Base-by-base conservation (phyloP, 1,140 invertebrate genomes). In the Hydropsyche tenuis region DNA sequence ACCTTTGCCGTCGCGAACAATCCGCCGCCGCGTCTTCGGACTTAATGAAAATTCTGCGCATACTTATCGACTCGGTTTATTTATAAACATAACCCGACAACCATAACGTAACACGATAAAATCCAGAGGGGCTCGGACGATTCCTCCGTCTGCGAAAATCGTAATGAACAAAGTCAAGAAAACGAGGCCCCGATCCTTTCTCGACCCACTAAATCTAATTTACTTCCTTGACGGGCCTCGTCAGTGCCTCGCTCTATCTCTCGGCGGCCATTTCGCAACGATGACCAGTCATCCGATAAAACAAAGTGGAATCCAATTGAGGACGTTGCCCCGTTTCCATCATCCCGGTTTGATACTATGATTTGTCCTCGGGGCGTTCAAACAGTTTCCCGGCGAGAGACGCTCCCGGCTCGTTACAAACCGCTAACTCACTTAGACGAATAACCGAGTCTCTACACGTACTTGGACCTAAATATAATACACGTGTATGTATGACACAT, bases 31-130 rank as follows among this genome's bases (percentile, higher is more conserved):
- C 64, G 64, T 66, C 42, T 66, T 66, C 23, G 27, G 65, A 68
- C 42, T 68, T 68, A 68, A 68, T 68, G 42, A 68, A 27, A 68
- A 68, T 68, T 68, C 56, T 60, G 56, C 22, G 22, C 56, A 60
- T 60, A 60, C 56, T 60, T 60, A 60, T 60, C 56, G 56, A 60
- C 56, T 60, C n/a, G 12, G n/a, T 23, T 60, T 14, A n/a, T 16
- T 7, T 48, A 48, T 48, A 48, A 48, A 16, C 9, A 37, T 37
- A 37, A 37, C 30, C 30, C 30, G 30, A n/a, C n/a, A n/a, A n/a
- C n/a, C n/a, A n/a, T n/a, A n/a, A n/a, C n/a, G n/a, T n/a, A n/a
- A n/a, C n/a, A n/a, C n/a, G n/a, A n/a, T n/a, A n/a, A n/a, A n/a
- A n/a, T n/a, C n/a, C n/a, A n/a, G n/a, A n/a, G n/a, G n/a, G n/a